These are phyloP conservation scores for Anolis apletophallus DNA, from an alignment of 2,797 vertebrate species.

Conservation along the genomic window DNA sequence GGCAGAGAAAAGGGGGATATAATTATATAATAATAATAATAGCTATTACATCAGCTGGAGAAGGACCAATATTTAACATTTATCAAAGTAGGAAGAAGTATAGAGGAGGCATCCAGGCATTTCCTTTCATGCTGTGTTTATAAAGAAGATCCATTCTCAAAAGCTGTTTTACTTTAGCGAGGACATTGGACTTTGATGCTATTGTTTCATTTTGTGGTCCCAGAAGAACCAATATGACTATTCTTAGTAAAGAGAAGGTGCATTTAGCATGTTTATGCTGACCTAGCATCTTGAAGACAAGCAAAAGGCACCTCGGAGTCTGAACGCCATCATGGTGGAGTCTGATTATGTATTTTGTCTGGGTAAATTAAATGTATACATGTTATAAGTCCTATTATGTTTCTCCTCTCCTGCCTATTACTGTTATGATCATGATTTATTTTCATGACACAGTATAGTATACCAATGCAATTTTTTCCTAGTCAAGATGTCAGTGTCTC, in stretches of 20 bases:
- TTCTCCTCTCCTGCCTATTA: background rate
- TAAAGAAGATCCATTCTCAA: background rate
- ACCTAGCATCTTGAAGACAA: background rate
- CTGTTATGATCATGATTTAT: background rate
- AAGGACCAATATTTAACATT: background rate
- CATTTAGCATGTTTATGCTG: background rate
- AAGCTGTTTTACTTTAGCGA: background rate
- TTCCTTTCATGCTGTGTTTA: background rate
- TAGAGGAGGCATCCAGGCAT: background rate
- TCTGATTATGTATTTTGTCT: too few relatives aligned
- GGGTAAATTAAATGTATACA: background rate
- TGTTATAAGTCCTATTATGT: background rate
- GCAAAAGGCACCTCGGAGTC: background rate
- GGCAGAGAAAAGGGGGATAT: too few relatives aligned
- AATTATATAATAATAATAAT: too few relatives aligned
- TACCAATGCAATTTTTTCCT: background rate
- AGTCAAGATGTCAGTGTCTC: background rate
- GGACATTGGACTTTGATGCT: background rate
- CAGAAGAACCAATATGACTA: background rate
- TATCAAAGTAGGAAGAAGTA: background rate
- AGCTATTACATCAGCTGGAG: too few relatives aligned
- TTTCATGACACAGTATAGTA: background rate
- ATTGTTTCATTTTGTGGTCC: background rate
- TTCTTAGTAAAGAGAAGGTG: background rate
- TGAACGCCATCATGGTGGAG: background rate